Evolutionary conservation across 2,113 vertebrate species (phyloP), one percentile per base, ranked within the genome.

Genomic region (Platysteira castanea): DNA sequence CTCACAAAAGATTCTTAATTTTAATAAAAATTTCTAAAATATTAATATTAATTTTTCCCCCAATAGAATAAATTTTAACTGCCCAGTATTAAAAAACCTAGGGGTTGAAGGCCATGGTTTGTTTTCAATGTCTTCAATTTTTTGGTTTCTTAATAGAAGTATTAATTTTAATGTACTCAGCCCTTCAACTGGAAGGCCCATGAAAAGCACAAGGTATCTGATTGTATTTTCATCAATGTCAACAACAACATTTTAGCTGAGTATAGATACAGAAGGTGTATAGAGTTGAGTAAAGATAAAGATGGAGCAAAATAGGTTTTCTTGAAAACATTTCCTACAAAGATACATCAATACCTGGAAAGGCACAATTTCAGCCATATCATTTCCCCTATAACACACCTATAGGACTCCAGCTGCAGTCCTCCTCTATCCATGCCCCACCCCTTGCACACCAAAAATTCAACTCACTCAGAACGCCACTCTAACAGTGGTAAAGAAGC

Each of bases 391-490:
- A 11, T 13, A 49, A n/a, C n/a, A n/a, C n/a, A n/a, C n/a, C n/a
- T n/a, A n/a, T n/a, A n/a, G n/a, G n/a, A 5, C 10, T 56, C 26
- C 19, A 56, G 8, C 30, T 46, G 47, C 19, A 26, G 31, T 20
- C 4, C 10, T 31, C 31, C 4, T 37, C 60, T 63, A 31, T 9
- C 8, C 8, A 35, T 57, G 24, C n/a, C 49, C 14, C 6, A 4
- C 22, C 2, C 12, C 5, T 30, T 0, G 1, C 4, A 20, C 28
- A 22, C 7, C 11, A 3, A 11, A 11, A 50, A 17, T 63, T 50
- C 23, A 37, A 5, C 11, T 35, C 5, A 1, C 2, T 63, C 60
- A 69, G n/a, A 57, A 31, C 64, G 15, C 7, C 7, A 2, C 31
- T n/a, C 22, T 16, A 42, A 41, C 7, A 30, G 31, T 3, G 3